Percentiles rank a stretch among this genome's conserved stretches.
Evolutionary conservation across 1,140 invertebrate species (phyloP).

Genomic region (Bicyclus anynana): DNA sequence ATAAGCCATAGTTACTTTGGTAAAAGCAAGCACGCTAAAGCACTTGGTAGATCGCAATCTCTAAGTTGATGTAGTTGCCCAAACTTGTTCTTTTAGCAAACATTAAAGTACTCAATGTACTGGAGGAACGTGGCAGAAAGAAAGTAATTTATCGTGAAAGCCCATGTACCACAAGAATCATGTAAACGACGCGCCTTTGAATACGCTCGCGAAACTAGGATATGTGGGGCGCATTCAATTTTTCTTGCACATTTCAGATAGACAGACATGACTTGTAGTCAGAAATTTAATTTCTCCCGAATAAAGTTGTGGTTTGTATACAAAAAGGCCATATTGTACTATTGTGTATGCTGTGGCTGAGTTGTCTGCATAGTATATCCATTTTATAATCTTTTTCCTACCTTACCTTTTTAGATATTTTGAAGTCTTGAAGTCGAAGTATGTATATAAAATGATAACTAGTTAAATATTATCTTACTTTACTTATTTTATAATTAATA

Average conservation of each 20-base stretch:
- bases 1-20: too few species aligned
- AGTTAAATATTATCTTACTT: too few species aligned
- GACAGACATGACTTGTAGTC: background rate
- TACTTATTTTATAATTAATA: too few species aligned
- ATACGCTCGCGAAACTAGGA: background rate
- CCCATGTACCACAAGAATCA: slow-evolving; percentile 1
- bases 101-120: background rate
- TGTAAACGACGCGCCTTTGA: slow-evolving; percentile 7
- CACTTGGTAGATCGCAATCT: too few species aligned
- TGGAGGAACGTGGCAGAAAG: background rate
- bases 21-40: too few species aligned
- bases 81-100: background rate
- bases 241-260: slow-evolving; percentile 2
- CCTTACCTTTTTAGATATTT: too few species aligned
- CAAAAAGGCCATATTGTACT: too few species aligned
- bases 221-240: slow-evolving; percentile 1
- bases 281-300: background rate
- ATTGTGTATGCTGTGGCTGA: too few species aligned
- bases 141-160: slow-evolving; percentile 1
- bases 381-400: too few species aligned
- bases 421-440: too few species aligned
- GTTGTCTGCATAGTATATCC: too few species aligned
- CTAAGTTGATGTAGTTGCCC: background rate
- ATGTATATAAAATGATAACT: too few species aligned
- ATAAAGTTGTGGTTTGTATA: background rate